These are phyloP conservation scores for Numenius arquata DNA, from an alignment of 2,113 vertebrate species.

Conservation along the genomic window DNA sequence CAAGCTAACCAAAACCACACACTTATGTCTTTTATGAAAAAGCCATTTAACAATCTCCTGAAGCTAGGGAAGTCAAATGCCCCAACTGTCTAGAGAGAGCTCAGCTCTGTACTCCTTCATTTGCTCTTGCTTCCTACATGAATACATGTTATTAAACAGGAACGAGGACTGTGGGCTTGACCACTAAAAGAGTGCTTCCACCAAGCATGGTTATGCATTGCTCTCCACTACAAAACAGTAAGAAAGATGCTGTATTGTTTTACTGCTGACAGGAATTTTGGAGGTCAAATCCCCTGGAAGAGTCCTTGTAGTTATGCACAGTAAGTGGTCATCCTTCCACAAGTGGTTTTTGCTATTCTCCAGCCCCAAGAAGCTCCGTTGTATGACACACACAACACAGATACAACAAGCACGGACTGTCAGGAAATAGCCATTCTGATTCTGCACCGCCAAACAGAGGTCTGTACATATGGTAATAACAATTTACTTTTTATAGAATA, in stretches of 20 bases:
- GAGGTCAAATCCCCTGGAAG: neutral
- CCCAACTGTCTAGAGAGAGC: neutral
- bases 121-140: neutral
- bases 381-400: neutral
- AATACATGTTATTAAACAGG: neutral
- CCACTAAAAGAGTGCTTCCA: neutral
- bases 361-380: neutral
- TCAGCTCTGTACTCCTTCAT: neutral
- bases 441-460: slow-evolving; percentile 1
- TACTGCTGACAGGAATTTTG: neutral
- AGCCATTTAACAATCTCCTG: neutral
- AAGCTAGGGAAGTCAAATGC: neutral
- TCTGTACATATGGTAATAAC: slow-evolving; percentile 21
- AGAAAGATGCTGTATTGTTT: neutral
- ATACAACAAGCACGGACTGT: neutral
- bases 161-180: neutral
- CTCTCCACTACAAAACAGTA: neutral
- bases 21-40: neutral
- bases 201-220: neutral
- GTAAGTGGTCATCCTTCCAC: neutral
- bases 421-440: neutral
- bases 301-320: neutral
- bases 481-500: slow-evolving; percentile 68
- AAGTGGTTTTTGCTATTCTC: neutral
- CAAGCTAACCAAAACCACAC: neutral